Conservation (phyloP, 2,113 vertebrate species). For the Peromyscus leucopus region DNA sequence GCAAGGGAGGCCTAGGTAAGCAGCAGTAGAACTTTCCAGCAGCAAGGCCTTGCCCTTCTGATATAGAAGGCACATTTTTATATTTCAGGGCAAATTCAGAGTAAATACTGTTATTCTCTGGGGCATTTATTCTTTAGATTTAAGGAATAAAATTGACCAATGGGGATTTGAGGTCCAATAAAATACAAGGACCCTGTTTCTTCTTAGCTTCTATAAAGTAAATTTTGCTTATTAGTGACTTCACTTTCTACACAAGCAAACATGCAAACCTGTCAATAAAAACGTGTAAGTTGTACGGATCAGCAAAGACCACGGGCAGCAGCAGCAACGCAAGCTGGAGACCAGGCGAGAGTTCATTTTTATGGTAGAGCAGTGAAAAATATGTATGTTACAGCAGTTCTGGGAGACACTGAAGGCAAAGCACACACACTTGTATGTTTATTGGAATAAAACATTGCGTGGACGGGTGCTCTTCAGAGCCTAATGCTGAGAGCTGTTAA, state of each 20-base stretch:
- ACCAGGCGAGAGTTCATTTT: not conserved
- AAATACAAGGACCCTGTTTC: not conserved
- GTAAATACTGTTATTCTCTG: not conserved
- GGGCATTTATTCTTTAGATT: not conserved
- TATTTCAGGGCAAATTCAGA: not conserved
- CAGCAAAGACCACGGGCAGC: no score
- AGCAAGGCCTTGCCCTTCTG: not conserved
- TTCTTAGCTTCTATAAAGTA: not conserved
- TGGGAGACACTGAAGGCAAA: slow-evolving; percentile 32
- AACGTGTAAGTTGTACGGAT: not conserved
- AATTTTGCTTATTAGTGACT: not conserved
- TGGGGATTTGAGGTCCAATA: not conserved
- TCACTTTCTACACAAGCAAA: not conserved
- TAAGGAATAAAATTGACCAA: not conserved
- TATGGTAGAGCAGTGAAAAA: not conserved
- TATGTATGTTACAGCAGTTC: not conserved
- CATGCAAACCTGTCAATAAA: not conserved
- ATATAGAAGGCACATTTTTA: not conserved
- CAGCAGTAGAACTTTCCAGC: not conserved
- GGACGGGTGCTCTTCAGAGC: not conserved
- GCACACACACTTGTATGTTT: not conserved
- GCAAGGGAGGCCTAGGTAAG: not conserved
- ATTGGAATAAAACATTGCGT: not conserved
- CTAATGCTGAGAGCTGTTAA: not conserved
- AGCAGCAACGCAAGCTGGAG: not conserved